Conservation (phyloP, 2,888 invertebrate species). For the Tholera decimalis region DNA sequence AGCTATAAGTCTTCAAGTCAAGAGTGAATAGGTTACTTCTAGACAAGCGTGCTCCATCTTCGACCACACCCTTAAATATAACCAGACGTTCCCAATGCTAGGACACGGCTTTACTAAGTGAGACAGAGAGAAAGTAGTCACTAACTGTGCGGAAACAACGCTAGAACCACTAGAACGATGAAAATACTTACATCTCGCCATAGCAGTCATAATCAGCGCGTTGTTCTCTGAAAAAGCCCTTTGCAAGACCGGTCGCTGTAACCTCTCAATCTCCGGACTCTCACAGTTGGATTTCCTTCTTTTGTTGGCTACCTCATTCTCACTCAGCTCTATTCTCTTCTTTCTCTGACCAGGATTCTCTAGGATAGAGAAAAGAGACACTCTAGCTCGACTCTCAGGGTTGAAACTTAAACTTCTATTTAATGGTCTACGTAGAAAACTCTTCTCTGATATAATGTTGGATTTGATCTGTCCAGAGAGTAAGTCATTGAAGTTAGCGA, state of each 20-base stretch:
- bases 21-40: no score
- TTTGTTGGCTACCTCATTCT: constrained; percentile 81
- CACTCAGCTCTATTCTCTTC: constrained; percentile 93
- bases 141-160: no score
- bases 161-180: neutral
- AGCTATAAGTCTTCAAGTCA: no score
- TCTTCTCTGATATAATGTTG: constrained; percentile 69
- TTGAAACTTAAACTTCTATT: constrained; percentile 83
- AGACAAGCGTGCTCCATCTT: no score
- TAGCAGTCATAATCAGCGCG: constrained; percentile 94
- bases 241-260: constrained; percentile 86
- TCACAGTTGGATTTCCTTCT: constrained; percentile 73
- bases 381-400: constrained; percentile 75
- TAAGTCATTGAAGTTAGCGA: constrained; percentile 82
- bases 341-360: constrained; percentile 79
- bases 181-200: constrained; percentile 92
- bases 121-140: no score
- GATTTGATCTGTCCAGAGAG: constrained; percentile 84
- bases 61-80: no score
- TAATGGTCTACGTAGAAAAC: constrained; percentile 70
- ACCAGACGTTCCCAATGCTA: no score
- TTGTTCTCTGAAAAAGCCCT: constrained; percentile 95
- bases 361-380: constrained; percentile 77
- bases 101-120: no score
- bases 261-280: constrained; percentile 56